Conservation (phyloP, 2,113 vertebrate genomes). For the Rhea americana region DNA sequence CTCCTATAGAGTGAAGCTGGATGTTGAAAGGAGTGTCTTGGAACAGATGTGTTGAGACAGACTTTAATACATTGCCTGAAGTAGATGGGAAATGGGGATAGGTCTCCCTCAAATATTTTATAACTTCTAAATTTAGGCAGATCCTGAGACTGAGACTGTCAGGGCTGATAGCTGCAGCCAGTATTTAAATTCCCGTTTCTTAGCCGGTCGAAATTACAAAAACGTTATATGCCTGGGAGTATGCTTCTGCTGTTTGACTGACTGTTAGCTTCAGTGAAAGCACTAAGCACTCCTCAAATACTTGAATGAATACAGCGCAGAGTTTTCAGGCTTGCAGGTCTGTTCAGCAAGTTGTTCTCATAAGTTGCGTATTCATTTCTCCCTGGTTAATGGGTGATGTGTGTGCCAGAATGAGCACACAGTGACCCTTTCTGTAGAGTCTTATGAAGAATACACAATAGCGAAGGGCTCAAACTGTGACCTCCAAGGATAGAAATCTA, state of each 20-base stretch:
- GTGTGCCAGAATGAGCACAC: neutral
- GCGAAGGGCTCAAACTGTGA: neutral
- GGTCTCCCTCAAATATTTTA: neutral
- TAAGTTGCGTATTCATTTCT: neutral
- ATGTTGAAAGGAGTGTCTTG: neutral
- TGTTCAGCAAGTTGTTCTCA: neutral
- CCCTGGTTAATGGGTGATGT: neutral
- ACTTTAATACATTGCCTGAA: neutral
- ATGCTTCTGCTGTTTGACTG: neutral
- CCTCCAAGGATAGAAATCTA: neutral
- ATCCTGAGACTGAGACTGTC: neutral
- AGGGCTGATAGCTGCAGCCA: neutral
- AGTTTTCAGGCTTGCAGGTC: neutral
- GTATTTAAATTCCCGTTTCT: neutral
- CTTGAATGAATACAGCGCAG: neutral
- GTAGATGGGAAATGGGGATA: neutral
- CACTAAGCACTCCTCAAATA: neutral
- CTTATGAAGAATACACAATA: neutral
- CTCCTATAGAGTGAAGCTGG: neutral
- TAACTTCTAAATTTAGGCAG: neutral
- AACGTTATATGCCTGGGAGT: neutral
- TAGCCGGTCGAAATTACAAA: neutral
- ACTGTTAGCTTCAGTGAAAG: accelerated
- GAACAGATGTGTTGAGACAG: neutral
- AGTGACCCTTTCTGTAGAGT: neutral